Percentiles rank a stretch among this genome's conserved stretches.
Conservation (phyloP, 2,113 vertebrate genomes). For the Pholis gunnellus region DNA sequence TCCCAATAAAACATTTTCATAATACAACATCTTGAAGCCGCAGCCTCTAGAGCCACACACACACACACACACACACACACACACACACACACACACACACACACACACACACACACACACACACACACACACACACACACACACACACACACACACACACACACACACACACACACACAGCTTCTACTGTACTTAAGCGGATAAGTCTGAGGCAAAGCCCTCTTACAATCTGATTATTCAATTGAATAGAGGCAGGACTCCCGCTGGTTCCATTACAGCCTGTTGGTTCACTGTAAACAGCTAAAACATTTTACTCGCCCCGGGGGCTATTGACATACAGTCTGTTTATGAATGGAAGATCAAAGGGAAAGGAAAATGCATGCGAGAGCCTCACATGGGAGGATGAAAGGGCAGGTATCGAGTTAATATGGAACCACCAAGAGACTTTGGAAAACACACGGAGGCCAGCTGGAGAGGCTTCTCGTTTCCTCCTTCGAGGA, state of each 20-base stretch:
- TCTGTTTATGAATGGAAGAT: slow-evolving; percentile 57
- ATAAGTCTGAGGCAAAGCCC: slow-evolving; percentile 62
- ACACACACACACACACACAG: slow-evolving; percentile 5
- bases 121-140: neutral
- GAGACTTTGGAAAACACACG: slow-evolving; percentile 36
- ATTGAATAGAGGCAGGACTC: slow-evolving; percentile 46
- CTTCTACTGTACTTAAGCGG: slow-evolving; percentile 57
- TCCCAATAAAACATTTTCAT: slow-evolving; percentile 6
- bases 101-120: neutral
- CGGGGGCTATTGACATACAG: slow-evolving; percentile 41
- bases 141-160: neutral
- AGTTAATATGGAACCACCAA: slow-evolving; percentile 38
- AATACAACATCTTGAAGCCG: slow-evolving; percentile 24
- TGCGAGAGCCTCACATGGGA: slow-evolving; percentile 4
- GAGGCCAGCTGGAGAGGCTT: slow-evolving; percentile 14
- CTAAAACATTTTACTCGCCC: slow-evolving; percentile 52
- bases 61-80: slow-evolving; percentile 1
- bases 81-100: slow-evolving; percentile 7
- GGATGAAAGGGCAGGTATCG: slow-evolving; percentile 47
- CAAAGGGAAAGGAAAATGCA: slow-evolving; percentile 49
- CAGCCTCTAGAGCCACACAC: slow-evolving; percentile 9
- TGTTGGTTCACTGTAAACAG: slow-evolving; percentile 50
- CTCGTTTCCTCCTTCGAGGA: slow-evolving; percentile 21
- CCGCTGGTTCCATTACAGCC: slow-evolving; percentile 56
- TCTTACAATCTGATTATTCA: slow-evolving; percentile 69